A percentile compares a stretch with the other conserved stretches of the same genome.
phyloP scores from a whole-genome alignment of 2,797 vertebrate genomes.

The Myiotriccus ornatus region DNA sequence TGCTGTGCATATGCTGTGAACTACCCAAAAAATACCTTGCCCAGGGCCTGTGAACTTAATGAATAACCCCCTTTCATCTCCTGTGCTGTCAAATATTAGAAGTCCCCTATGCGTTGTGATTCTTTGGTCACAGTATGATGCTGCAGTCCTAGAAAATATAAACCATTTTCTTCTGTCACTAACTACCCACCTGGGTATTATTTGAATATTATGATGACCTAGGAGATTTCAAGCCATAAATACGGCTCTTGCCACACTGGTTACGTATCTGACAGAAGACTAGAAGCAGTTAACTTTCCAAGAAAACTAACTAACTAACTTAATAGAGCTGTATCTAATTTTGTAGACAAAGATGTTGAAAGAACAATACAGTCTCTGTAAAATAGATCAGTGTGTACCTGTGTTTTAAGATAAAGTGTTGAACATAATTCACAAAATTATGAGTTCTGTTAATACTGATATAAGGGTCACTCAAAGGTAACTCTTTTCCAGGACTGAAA shows the following conservation, averaged over 20 bases:
- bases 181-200: not conserved
- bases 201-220: not conserved
- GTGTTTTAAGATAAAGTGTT: not conserved
- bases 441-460: not conserved
- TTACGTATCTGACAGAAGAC: not conserved
- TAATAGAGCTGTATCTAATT: not conserved
- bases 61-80: not conserved
- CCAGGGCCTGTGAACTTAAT: not conserved
- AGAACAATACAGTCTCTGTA: not conserved
- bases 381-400: fast-evolving
- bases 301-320: not conserved
- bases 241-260: not conserved
- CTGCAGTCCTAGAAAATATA: not conserved
- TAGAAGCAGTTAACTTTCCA: not conserved
- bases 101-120: not conserved
- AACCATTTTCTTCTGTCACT: not conserved
- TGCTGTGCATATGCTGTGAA: not conserved
- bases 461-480: not conserved
- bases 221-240: not conserved
- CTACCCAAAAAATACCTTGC: not conserved
- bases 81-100: not conserved
- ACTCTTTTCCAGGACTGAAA: not conserved
- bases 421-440: not conserved
- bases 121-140: not conserved
- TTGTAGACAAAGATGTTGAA: not conserved